Evolutionary conservation across 2,888 invertebrate species (phyloP), one percentile per base, ranked within the genome.

Genomic region (Apamea monoglypha): DNA sequence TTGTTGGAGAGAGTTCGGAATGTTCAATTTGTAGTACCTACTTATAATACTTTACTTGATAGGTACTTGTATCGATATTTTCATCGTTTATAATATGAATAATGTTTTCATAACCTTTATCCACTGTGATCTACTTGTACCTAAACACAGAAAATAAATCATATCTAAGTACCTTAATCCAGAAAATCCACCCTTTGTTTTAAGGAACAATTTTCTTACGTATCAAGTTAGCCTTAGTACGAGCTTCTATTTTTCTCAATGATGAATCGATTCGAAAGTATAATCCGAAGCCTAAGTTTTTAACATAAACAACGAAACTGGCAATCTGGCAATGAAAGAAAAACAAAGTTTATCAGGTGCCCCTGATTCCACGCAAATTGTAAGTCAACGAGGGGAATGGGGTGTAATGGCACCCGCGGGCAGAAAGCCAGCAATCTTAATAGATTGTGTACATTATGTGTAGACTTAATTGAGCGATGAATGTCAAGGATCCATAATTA

Each of bases 311-410:
- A 79, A 66, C 29, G 29, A 61, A 75, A 66, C 47, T 77, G 74
- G 74, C 76, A 74, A 85, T 85, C 64, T 78, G 67, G 72, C 75
- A 82, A 72, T 82, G 64, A 82, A 82, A 85, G 72, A 82, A 82
- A 85, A 85, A 85, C 86, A 85, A 85, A 85, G 78, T 85, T 76
- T 76, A 82, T 84, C 78, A 76, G 82, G 63, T 85, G 86, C 29
- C 47, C 64, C 61, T 67, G 76, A 75, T 79, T 82, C 79, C 79
- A 85, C 85, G 74, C 72, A 79, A 85, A 82, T 85, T 76, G 50
- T 85, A 85, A 85, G 74, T 82, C 85, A 82, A 85, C 79, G 69
- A 73, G 36, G 73, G 74, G 56, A 76, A 74, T 76, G 74, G 71
- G 53, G 71, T 72, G 71, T 72, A 74, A 85, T 59, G 74, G 66